A percentile compares a stretch with the other conserved stretches of the same genome.
Conservation (phyloP, 1,140 invertebrate genomes). For the Drosophila nasuta region DNA sequence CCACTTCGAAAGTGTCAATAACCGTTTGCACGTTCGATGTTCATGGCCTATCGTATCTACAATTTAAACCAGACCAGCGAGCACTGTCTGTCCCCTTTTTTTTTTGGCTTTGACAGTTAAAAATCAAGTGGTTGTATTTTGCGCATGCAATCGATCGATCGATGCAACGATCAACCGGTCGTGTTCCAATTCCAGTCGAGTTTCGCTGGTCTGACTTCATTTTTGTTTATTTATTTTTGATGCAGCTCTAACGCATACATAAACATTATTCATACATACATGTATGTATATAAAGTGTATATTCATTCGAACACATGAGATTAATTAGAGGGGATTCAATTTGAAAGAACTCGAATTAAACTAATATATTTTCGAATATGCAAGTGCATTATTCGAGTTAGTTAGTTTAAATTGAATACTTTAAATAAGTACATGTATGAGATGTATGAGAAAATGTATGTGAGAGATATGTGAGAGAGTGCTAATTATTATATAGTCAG, state of each 20-base stretch:
- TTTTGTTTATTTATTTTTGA: not conserved
- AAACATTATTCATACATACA: too few species aligned
- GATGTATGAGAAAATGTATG: too few species aligned
- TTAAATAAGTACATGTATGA: too few species aligned
- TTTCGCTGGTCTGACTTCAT: conserved; percentile 25
- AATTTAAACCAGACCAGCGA: conserved; percentile 28
- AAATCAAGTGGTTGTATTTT: conserved; percentile 39
- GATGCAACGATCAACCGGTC: conserved; percentile 16
- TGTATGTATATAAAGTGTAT: too few species aligned
- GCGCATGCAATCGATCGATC: conserved; percentile 34
- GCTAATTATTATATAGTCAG: too few species aligned
- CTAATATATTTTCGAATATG: too few species aligned
- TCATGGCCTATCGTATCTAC: conserved; percentile 40
- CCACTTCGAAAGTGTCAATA: conserved; percentile 49
- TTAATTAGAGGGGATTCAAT: too few species aligned
- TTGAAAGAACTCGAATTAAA: too few species aligned
- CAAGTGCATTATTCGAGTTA: too few species aligned
- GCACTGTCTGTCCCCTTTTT: conserved; percentile 37
- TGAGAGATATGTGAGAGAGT: too few species aligned
- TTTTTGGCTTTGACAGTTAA: conserved; percentile 47
- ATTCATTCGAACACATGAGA: too few species aligned
- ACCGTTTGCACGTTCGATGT: conserved; percentile 50
- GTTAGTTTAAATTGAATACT: too few species aligned
- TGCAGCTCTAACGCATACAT: not conserved
- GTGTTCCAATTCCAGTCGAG: conserved; percentile 29